Base-by-base conservation (phyloP, 2,888 invertebrate genomes). In the Lithosia quadra region DNA sequence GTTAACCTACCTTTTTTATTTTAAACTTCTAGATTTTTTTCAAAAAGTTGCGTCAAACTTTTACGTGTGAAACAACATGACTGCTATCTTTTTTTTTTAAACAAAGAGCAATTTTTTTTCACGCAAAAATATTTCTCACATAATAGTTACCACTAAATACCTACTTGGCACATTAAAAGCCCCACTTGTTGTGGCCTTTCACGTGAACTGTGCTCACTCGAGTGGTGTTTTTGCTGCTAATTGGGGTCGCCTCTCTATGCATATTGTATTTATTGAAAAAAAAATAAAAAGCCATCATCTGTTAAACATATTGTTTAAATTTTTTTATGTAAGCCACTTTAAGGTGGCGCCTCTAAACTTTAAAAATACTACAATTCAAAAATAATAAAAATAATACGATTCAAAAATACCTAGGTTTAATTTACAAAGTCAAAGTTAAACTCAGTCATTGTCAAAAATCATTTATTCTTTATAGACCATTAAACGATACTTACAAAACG, bases 121-220 rank as follows among this genome's bases (percentile, higher is more conserved):
- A 43, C 15, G 21, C 9, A 21, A 56, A 59, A 71, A 65, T 33
- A 18, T 68, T 49, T 68, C 56, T 49, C 67, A 69, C 67, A 64
- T 68, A 68, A 77, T 61, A 64, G 68, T 74, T 65, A 56, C 15
- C 56, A 63, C 36, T 63, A 28, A 69, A 69, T 73, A 79, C 77
- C 71, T 61, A 22, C 43, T 74, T 65, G 43, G 59, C 36, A 71
- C 60, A 67, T 71, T 63, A 67, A 76, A 71, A 65, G 68, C 63
- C 15, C 76, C 79, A 85, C 83, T 84, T 84, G 81, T 84, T 84
- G 81, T 81, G 80, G 77, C 80, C 72, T 79, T 80, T 76, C 74
- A 79, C 75, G 65, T 74, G 72, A 77, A 78, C 76, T 73, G 75
- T 73, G 73, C 69, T 34, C 66, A 67, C 68, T 78, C 69, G 70